Base-by-base conservation (phyloP, 2,797 vertebrate species). In the Crax fasciolata region DNA sequence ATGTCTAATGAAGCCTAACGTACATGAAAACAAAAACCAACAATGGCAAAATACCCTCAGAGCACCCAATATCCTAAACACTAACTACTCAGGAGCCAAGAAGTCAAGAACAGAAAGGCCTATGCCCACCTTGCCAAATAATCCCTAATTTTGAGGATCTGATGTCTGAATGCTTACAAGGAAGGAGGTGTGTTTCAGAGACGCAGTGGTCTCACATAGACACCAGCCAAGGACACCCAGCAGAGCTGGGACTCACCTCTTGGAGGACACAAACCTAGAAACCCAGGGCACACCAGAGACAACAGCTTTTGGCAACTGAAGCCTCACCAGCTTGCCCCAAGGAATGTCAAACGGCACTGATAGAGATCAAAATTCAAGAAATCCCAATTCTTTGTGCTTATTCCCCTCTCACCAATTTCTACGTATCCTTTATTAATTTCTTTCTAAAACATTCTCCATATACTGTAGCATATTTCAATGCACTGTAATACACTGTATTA, bases 311-410 rank as follows among this genome's bases (percentile, higher is more conserved):
- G 51, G 30, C 46, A 54, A 21, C 6, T 23, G 12, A 48, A 23
- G 39, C 35, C 61, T 68, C 24, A 21, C 17, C 27, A 44, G 35
- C 48, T 57, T 57, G 15, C 15, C 14, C 18, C 44, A 51, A 11
- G 30, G 17, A 62, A 73, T 1, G 2, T 43, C 24, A 72, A 5
- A 43, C 0, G 0, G 75, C 39, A 87, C 10, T 1, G 2, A n/a
- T 2, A 48, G 7, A 76, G 24, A 27, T 54, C 38, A 58, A 67
- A 55, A 63, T 39, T 67, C 5, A 59, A 61, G 39, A 92, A 52
- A 57, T 41, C 38, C 17, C 48, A 43, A 4, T 77, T 27, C 28
- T 63, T 74, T 68, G 15, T 51, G 18, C 20, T 73, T 46, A 59
- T 30, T 79, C 17, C 14, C 24, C 32, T 73, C 48, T 55, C 27